Conservation (phyloP, 2,888 invertebrate genomes). For the Anticlea derivata region DNA sequence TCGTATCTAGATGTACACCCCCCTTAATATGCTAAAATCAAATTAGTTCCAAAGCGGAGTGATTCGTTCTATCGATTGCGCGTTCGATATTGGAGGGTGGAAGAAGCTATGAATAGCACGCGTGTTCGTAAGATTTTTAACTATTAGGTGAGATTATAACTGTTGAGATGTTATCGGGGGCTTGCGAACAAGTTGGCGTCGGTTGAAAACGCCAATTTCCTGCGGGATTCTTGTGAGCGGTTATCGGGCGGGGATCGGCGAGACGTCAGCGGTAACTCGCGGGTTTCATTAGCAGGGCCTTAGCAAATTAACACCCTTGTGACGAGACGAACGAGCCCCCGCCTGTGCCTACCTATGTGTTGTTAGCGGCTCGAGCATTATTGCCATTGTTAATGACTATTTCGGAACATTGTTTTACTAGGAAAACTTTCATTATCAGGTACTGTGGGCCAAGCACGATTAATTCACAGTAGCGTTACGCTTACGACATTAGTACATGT, state of each 20-base stretch:
- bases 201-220: constrained; percentile 78
- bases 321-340: constrained; percentile 57
- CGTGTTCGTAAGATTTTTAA: constrained; percentile 54
- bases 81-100: constrained; percentile 66
- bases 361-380: constrained; percentile 47
- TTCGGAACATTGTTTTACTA: constrained; percentile 41
- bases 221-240: constrained; percentile 69
- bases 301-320: constrained; percentile 80
- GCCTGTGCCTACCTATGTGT: constrained; percentile 38
- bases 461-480: no score
- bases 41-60: constrained; percentile 82
- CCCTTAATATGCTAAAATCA: constrained; percentile 84
- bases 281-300: constrained; percentile 78
- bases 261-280: constrained; percentile 71
- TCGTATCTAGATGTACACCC: constrained; percentile 71
- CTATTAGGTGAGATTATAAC: constrained; percentile 40
- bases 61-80: constrained; percentile 76
- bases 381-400: constrained; percentile 63
- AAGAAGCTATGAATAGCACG: constrained; percentile 57
- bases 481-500: no score
- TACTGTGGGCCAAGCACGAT: no score
- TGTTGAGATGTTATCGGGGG: constrained; percentile 53
- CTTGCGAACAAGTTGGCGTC: constrained; percentile 55
- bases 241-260: constrained; percentile 69
- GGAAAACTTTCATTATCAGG: no score